A percentile compares a stretch with the other conserved stretches of the same genome.
These are phyloP conservation scores for Hypocryptadius cinnamomeus DNA, from an alignment of 2,113 vertebrate genomes.

Conservation along the genomic window DNA sequence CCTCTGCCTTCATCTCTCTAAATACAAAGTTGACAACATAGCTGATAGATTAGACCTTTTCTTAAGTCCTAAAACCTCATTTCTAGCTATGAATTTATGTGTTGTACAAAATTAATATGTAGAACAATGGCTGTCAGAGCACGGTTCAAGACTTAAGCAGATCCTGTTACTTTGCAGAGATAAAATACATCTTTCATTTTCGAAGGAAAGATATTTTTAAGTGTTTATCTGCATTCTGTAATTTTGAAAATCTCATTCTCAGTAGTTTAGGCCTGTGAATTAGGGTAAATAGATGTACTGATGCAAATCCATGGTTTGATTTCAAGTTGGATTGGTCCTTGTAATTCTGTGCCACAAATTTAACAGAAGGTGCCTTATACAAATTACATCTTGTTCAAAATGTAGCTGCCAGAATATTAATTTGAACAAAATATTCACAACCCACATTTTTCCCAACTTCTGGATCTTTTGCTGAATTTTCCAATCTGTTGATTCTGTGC, in stretches of 20 bases:
- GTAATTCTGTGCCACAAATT: conserved; percentile 47
- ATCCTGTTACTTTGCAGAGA: neutral
- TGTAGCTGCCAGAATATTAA: conserved; percentile 72
- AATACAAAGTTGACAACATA: neutral
- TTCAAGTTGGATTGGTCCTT: conserved; percentile 54
- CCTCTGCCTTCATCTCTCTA: neutral
- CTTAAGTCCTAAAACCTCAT: neutral
- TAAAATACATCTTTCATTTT: neutral
- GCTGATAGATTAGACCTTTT: conserved; percentile 5
- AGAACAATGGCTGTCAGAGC: neutral
- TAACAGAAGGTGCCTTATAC: conserved; percentile 69
- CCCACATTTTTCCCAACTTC: conserved; percentile 21
- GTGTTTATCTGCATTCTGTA: neutral
- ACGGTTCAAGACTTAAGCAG: neutral
- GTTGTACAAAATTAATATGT: neutral
- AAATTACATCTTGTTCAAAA: conserved; percentile 69
- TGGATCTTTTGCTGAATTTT: conserved; percentile 49
- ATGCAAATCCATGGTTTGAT: conserved; percentile 40
- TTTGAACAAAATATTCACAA: conserved; percentile 63
- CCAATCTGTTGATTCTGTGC: conserved; percentile 40
- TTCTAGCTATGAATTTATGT: neutral
- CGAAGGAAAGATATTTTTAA: neutral
- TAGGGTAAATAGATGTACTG: conserved; percentile 31
- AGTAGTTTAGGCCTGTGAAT: neutral
- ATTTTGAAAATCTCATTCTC: neutral